phyloP scores from a whole-genome alignment of 2,888 invertebrate genomes.

The Ctena decussata region DNA sequence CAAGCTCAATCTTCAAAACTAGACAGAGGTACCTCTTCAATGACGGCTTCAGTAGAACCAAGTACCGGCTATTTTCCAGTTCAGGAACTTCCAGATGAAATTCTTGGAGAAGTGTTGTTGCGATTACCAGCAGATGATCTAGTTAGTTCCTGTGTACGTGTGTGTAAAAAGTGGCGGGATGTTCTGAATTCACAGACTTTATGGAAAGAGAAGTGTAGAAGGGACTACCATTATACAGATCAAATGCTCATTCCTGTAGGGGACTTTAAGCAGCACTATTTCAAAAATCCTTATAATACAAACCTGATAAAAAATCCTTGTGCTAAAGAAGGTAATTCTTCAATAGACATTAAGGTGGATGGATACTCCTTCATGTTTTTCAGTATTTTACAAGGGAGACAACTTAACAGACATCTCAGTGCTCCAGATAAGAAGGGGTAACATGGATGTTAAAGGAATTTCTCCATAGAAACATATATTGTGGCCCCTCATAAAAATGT shows the following conservation, averaged over 20 bases:
- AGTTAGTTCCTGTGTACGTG: constrained; percentile 46
- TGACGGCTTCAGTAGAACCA: background rate
- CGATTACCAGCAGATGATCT: constrained; percentile 58
- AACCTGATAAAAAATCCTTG: constrained; percentile 71
- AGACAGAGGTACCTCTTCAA: no score
- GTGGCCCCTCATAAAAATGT: no score
- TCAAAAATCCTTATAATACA: constrained; percentile 65
- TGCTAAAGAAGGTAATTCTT: constrained; percentile 63
- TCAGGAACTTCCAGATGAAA: constrained; percentile 37
- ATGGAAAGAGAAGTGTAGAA: constrained; percentile 69
- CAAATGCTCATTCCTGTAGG: constrained; percentile 30
- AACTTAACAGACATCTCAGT: no score
- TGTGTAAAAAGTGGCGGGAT: constrained; percentile 63
- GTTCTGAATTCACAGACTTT: constrained; percentile 53
- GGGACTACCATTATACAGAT: constrained; percentile 40
- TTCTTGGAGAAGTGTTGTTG: constrained; percentile 38
- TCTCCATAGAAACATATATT: no score
- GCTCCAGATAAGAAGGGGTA: no score
- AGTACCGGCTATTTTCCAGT: background rate
- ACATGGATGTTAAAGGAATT: no score
- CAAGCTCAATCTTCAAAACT: no score
- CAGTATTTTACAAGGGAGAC: no score
- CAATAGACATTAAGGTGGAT: no score
- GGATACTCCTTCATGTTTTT: no score
- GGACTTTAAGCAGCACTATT: constrained; percentile 64